These are phyloP conservation scores for Yponomeuta malinellus DNA, from an alignment of 2,888 invertebrate genomes.

Conservation along the genomic window DNA sequence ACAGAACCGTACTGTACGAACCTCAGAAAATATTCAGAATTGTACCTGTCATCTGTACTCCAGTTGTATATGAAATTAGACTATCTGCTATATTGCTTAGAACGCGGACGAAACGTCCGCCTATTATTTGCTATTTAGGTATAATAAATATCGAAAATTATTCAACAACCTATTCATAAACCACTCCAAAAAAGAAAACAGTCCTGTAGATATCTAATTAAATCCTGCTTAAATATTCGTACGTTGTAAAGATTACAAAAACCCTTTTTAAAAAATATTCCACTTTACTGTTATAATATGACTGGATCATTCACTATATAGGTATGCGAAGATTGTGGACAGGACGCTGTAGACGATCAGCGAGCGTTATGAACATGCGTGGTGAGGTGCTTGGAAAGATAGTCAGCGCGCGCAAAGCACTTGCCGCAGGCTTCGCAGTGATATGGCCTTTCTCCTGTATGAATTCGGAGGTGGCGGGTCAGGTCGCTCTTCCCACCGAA, in stretches of 20 bases:
- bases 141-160: slow-evolving; percentile 60
- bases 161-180: slow-evolving; percentile 58
- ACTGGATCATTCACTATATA: slow-evolving; percentile 49
- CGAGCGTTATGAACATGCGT: slow-evolving; percentile 90
- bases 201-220: slow-evolving; percentile 62
- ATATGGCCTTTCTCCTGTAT: slow-evolving; percentile 92
- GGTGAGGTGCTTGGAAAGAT: slow-evolving; percentile 92
- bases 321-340: slow-evolving; percentile 38
- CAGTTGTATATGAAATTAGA: slow-evolving; percentile 16
- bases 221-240: slow-evolving; percentile 53
- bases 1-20: slow-evolving; percentile 12
- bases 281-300: slow-evolving; percentile 59
- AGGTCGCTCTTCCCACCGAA: slow-evolving; percentile 93
- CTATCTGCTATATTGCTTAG: slow-evolving; percentile 29
- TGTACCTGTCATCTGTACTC: slow-evolving; percentile 8
- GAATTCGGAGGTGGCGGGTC: slow-evolving; percentile 90
- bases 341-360: slow-evolving; percentile 41
- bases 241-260: slow-evolving; percentile 68
- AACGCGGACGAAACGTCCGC: slow-evolving; percentile 31
- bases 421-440: slow-evolving; percentile 95
- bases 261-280: slow-evolving; percentile 71
- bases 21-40: slow-evolving; percentile 15
- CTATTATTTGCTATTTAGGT: slow-evolving; percentile 27
- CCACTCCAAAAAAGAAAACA: slow-evolving; percentile 63
- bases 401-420: slow-evolving; percentile 93